A percentile compares a stretch with the other conserved stretches of the same genome.
Evolutionary conservation across 2,888 invertebrate genomes (phyloP).

Genomic region (Rutpela maculata): DNA sequence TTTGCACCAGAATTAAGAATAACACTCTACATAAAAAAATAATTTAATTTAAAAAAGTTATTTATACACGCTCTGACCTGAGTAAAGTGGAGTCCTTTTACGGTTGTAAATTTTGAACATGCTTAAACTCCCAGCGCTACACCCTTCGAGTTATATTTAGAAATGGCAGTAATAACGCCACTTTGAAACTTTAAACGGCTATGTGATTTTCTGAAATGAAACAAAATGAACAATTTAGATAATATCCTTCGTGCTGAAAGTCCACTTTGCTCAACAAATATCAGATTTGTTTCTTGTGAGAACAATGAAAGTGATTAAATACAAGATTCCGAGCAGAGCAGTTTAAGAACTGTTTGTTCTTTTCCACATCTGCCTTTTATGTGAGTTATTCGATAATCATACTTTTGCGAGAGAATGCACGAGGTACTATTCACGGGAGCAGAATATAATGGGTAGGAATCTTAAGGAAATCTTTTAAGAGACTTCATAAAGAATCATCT

Average conservation of each 20-base stretch:
- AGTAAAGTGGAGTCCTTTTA: not conserved
- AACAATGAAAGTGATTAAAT: constrained; percentile 2
- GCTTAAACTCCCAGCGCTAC: not conserved
- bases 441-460: not conserved
- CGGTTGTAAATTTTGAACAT: not conserved
- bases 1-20: too few relatives aligned
- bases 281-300: not conserved
- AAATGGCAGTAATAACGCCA: not conserved
- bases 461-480: too few relatives aligned
- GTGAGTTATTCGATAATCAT: constrained; percentile 1
- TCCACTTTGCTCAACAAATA: not conserved
- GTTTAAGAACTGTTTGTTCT: constrained; percentile 7
- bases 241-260: not conserved
- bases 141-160: constrained; percentile 1
- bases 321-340: not conserved
- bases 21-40: not conserved
- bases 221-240: constrained; percentile 7
- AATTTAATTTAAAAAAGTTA: not conserved
- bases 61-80: not conserved
- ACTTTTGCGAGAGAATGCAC: not conserved
- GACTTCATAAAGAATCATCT: too few relatives aligned
- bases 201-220: constrained; percentile 3
- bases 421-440: not conserved
- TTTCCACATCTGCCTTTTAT: not conserved
- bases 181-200: not conserved